A percentile compares a stretch with the other conserved stretches of the same genome.
phyloP scores from a whole-genome alignment of 2,888 invertebrate genomes.

The Aricia artaxerxes region DNA sequence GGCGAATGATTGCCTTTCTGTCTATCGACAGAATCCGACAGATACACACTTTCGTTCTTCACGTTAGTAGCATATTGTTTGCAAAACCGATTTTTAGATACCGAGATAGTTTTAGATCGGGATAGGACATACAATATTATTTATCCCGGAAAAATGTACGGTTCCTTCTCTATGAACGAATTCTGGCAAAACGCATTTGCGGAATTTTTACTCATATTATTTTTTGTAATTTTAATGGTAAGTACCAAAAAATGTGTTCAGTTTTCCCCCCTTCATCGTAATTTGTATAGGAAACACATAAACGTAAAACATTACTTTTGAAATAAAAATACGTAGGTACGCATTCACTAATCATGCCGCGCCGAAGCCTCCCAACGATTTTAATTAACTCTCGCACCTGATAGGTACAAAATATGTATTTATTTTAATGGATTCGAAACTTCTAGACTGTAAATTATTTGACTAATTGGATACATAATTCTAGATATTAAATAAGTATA shows the following conservation, averaged over 20 bases:
- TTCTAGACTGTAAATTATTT: conserved; percentile 2
- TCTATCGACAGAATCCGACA: no score
- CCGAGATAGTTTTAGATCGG: no score
- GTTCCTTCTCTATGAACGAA: no score
- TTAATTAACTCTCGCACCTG: neutral
- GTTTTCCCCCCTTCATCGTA: no score
- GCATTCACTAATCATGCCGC: neutral
- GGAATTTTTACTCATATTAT: neutral
- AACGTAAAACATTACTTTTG: neutral
- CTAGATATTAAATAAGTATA: neutral
- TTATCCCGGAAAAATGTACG: no score
- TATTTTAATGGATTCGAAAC: neutral
- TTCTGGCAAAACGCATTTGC: no score
- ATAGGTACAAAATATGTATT: neutral
- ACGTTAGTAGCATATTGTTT: no score
- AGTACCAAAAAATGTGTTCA: neutral
- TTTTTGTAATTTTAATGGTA: neutral
- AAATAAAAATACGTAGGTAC: neutral
- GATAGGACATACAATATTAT: no score
- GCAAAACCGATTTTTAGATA: no score
- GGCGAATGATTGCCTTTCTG: no score
- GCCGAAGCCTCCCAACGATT: neutral
- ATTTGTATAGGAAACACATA: neutral
- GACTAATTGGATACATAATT: neutral
- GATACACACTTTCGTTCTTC: no score